Conservation (phyloP, 1,140 invertebrate genomes). For the Chionoecetes opilio region DNA sequence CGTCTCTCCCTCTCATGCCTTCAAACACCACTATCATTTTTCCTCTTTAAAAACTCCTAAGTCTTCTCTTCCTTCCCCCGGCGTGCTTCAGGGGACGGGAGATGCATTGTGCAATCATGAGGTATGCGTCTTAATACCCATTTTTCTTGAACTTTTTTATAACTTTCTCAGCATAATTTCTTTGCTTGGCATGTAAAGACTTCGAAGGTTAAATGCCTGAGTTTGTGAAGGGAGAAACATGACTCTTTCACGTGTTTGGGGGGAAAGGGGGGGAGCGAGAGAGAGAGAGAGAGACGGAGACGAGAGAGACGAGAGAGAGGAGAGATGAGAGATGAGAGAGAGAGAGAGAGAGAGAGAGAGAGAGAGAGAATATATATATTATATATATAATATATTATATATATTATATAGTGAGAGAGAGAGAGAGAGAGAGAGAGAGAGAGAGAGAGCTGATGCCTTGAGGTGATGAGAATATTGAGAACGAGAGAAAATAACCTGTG, state of each 20-base stretch:
- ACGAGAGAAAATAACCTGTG: background rate
- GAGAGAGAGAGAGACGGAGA: background rate
- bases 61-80: background rate
- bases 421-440: conserved; percentile 17
- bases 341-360: conserved; percentile 44
- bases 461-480: background rate
- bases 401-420: background rate
- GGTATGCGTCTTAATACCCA: no score
- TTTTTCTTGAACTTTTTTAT: no score
- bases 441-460: background rate
- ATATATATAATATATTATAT: no score
- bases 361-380: conserved; percentile 37
- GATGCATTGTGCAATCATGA: no score
- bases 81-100: no score
- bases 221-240: no score
- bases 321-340: background rate
- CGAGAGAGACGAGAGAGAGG: no score
- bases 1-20: background rate
- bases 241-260: background rate
- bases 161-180: no score
- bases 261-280: background rate
- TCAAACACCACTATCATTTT: background rate
- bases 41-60: background rate
- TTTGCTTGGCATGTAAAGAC: no score
- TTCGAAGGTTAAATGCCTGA: no score